A percentile compares a stretch with the other conserved stretches of the same genome.
Evolutionary conservation across 1,140 invertebrate species (phyloP).

Genomic region (Papilio xuthus): DNA sequence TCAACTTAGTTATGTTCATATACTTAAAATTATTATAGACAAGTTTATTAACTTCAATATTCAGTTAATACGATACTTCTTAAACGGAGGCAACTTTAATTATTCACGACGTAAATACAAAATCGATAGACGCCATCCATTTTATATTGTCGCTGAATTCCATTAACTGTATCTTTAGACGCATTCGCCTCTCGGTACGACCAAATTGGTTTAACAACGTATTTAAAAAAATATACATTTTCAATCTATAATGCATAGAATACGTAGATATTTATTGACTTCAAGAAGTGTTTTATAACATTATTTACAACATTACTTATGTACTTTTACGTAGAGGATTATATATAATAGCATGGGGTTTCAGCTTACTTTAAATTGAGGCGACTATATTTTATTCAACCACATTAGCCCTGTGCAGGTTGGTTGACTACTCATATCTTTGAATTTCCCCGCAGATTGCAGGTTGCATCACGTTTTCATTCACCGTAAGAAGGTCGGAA

Average conservation of each 20-base stretch:
- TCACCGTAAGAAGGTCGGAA: no score
- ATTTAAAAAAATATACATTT: conserved; percentile 46
- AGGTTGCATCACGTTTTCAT: no score
- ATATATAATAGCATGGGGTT: no score
- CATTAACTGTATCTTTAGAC: conserved; percentile 54
- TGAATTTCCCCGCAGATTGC: no score
- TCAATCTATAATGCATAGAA: not conserved
- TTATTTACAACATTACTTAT: no score
- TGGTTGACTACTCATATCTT: no score
- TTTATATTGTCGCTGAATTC: conserved; percentile 50
- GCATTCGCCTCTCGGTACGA: conserved; percentile 50
- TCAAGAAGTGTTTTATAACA: no score
- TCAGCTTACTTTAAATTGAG: no score
- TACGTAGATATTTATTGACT: not conserved
- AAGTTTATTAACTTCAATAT: not conserved
- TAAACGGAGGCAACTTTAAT: conserved; percentile 36
- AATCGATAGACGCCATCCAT: conserved; percentile 48
- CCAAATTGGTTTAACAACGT: conserved; percentile 53
- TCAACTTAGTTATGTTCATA: not conserved
- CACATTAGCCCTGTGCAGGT: no score
- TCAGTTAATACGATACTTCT: conserved; percentile 45
- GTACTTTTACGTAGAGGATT: no score
- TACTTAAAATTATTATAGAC: not conserved
- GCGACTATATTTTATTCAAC: no score
- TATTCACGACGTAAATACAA: conserved; percentile 48